Base-by-base conservation (phyloP, 2,888 invertebrate genomes). In the Netelia inedita region DNA sequence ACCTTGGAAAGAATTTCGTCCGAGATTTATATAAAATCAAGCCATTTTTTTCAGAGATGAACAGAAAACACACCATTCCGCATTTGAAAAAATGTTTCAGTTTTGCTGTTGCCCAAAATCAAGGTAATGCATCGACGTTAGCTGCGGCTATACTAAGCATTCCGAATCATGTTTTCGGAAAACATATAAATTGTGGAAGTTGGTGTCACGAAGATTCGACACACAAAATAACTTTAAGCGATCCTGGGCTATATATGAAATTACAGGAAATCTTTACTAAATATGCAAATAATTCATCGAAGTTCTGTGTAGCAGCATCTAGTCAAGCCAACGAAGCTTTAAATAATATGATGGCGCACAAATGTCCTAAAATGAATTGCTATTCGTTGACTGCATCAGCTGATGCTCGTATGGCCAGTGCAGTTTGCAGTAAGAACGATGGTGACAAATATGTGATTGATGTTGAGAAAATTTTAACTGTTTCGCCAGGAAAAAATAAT, bases 11-110 rank as follows among this genome's bases (percentile, higher is more conserved):
- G 55, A 14, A 63, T 65, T 82, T 86, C 35, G 23, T 14, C 16
- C 79, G 59, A 11, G 75, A 78, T 11, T 79, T 86, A 14, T 83
- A 83, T 50, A 71, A 28, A n/a, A 35, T 35, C 35, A 35, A 28
- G 28, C 2, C 28, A 28, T 23, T 28, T 28, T 28, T 16, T 21
- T 16, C 28, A 61, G 79, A 87, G 69, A 50, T 68, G 23, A 55
- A 50, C 46, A 23, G 35, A 68, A 84, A 61, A 72, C 50, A 68
- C 11, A 63, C 66, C 28, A 85, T 83, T 41, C 75, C 74, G 5
- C 83, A 85, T 82, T 21, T 85, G 5, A 53, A 71, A 55, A 87
- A 85, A 79, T 88, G 86, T 50, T 85, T 89, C 74, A 10, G 55
- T 9, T 88, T 82, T 79, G 85, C 87, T 11, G 59, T 87, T 0